Evolutionary conservation across 2,888 invertebrate species (phyloP).

Genomic region (Elysia crispata): DNA sequence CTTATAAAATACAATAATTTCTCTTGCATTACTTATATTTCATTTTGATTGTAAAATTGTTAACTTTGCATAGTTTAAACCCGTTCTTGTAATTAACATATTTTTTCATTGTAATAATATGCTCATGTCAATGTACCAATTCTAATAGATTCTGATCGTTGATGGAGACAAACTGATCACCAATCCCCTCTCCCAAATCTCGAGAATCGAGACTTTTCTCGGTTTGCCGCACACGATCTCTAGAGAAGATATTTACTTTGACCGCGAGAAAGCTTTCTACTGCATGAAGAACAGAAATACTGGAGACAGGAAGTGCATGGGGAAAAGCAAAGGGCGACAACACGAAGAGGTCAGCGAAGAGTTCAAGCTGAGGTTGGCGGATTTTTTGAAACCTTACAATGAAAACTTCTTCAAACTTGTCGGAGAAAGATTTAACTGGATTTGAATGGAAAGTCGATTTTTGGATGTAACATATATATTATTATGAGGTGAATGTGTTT

Average conservation of each 20-base stretch:
- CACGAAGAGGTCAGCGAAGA: conserved; percentile 91
- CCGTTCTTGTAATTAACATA: no score
- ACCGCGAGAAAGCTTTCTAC: conserved; percentile 97
- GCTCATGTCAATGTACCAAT: no score
- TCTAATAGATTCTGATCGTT: conserved; percentile 90
- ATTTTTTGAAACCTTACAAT: conserved; percentile 71
- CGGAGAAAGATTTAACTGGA: conserved; percentile 94
- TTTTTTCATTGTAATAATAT: no score
- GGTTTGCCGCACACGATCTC: conserved; percentile 69
- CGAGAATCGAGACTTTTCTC: conserved; percentile 72
- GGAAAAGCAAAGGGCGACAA: conserved; percentile 90
- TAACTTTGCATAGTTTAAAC: no score
- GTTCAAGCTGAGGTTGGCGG: conserved; percentile 74
- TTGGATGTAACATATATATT: no score
- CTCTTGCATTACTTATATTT: no score
- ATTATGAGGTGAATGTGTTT: no score
- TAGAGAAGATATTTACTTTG: conserved; percentile 94
- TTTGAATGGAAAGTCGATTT: conserved; percentile 48
- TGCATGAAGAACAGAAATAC: conserved; percentile 85
- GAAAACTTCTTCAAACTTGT: conserved; percentile 84
- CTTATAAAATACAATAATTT: no score
- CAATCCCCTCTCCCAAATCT: conserved; percentile 71
- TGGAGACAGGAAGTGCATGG: conserved; percentile 86
- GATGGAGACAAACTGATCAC: conserved; percentile 80
- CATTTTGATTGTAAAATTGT: no score